A percentile compares a stretch with the other conserved stretches of the same genome.
Evolutionary conservation across 1,140 invertebrate species (phyloP).

Genomic region (Bombyx mandarina): DNA sequence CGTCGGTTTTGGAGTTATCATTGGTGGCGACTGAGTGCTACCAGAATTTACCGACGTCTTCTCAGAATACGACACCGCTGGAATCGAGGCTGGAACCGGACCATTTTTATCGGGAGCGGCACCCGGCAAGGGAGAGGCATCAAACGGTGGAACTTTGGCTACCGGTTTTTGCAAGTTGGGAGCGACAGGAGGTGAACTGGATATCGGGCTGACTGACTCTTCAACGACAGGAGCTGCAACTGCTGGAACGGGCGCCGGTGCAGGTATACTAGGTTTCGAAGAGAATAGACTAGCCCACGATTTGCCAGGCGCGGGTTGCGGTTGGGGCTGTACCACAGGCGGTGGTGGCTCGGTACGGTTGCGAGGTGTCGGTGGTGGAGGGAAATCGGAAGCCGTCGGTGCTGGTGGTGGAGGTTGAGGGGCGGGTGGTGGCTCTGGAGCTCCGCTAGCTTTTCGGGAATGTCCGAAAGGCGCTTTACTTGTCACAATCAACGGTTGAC

Average conservation of each 20-base stretch:
- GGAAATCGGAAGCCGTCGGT: constrained; percentile 66
- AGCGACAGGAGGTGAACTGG: constrained; percentile 27
- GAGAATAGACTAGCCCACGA: constrained; percentile 68
- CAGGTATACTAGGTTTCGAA: constrained; percentile 31
- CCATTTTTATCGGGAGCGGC: constrained; percentile 35
- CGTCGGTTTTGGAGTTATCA: constrained; percentile 22
- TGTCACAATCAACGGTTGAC: constrained; percentile 53
- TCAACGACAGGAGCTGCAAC: constrained; percentile 20
- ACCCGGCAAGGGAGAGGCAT: constrained; percentile 59
- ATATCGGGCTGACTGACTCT: constrained; percentile 47
- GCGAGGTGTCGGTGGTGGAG: constrained; percentile 60
- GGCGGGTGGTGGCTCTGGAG: constrained; percentile 41
- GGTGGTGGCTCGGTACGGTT: constrained; percentile 48
- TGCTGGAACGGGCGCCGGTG: constrained; percentile 19
- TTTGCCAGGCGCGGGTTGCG: constrained; percentile 51
- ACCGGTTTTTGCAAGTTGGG: constrained; percentile 68
- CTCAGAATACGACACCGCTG: constrained; percentile 54
- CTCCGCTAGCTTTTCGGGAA: constrained; percentile 41
- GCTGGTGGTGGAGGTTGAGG: constrained; percentile 55
- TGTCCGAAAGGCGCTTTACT: constrained; percentile 64
- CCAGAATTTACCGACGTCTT: constrained; percentile 61
- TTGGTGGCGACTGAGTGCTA: constrained; percentile 33
- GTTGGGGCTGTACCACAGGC: constrained; percentile 36
- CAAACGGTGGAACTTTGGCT: constrained; percentile 73
- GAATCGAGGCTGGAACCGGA: constrained; percentile 18